Percentiles rank a stretch among this genome's conserved stretches.
phyloP scores from a whole-genome alignment of 2,113 vertebrate species.

The Peucedramus taeniatus region DNA sequence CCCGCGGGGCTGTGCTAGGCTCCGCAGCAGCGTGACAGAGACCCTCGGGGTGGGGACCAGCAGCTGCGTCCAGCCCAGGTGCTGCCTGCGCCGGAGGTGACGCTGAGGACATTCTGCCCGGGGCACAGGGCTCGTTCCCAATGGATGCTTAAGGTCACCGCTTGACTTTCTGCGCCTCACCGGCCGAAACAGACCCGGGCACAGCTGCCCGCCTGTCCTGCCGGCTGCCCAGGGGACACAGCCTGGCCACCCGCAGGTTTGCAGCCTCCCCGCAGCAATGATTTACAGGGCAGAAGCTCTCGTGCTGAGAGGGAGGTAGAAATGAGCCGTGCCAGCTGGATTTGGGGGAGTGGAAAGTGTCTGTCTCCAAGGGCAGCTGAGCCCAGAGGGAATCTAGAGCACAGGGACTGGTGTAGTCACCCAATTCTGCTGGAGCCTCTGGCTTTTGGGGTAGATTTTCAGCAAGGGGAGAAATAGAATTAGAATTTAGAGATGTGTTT shows the following conservation, averaged over 20 bases:
- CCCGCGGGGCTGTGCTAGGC: rapidly evolving
- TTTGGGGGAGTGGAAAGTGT: rapidly evolving
- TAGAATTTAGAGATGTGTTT: neutral
- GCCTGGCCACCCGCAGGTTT: neutral
- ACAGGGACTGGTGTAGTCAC: rapidly evolving
- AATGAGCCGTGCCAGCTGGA: neutral
- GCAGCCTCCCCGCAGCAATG: neutral
- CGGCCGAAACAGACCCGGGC: neutral
- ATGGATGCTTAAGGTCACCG: neutral
- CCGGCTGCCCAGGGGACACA: neutral
- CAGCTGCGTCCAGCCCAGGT: neutral
- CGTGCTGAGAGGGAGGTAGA: neutral
- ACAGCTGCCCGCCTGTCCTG: neutral
- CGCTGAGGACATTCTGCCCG: neutral
- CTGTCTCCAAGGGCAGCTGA: neutral
- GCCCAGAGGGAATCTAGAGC: neutral
- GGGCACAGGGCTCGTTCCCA: neutral
- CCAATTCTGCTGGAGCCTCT: neutral
- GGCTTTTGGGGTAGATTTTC: neutral
- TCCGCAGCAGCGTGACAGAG: rapidly evolving
- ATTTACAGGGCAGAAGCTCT: neutral
- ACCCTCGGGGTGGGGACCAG: neutral
- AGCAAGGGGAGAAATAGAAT: too few relatives aligned
- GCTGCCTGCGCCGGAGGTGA: neutral
- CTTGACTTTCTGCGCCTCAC: neutral